Percentiles rank a stretch among this genome's conserved stretches.
Conservation (phyloP, 2,888 invertebrate species). For the Poecilus cupreus region DNA sequence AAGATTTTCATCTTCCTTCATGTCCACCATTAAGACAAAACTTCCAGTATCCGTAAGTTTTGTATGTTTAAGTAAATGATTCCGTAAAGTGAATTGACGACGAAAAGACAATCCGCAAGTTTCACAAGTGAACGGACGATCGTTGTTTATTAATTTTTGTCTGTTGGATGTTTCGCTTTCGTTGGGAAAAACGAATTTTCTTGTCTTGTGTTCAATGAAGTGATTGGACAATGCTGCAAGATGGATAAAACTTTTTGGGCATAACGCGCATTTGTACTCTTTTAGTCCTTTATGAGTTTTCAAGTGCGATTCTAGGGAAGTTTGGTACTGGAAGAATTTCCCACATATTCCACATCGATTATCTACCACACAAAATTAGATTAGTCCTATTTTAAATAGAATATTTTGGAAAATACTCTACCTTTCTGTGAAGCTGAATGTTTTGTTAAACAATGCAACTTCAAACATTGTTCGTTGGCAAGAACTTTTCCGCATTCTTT, state of each 20-base stretch:
- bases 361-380: conserved; percentile 17
- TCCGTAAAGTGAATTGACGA: conserved; percentile 72
- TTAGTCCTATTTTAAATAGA: background rate
- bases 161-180: background rate
- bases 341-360: conserved; percentile 51
- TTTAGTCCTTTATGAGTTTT: conserved; percentile 42
- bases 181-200: conserved; percentile 13
- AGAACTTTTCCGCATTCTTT: conserved; percentile 32
- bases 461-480: conserved; percentile 35
- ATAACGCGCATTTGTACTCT: conserved; percentile 48
- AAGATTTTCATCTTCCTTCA: conserved; percentile 48
- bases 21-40: conserved; percentile 58
- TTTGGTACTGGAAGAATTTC: conserved; percentile 47
- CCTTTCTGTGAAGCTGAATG: conserved; percentile 36
- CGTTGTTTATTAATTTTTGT: conserved; percentile 55
- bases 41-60: conserved; percentile 62
- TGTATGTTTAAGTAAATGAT: conserved; percentile 70
- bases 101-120: conserved; percentile 71
- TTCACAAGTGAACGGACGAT: conserved; percentile 71
- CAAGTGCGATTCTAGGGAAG: conserved; percentile 47
- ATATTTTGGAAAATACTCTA: background rate
- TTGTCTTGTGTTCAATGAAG: conserved; percentile 16
- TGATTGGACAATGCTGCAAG: conserved; percentile 24
- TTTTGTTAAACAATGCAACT: conserved; percentile 23
- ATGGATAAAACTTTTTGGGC: conserved; percentile 47